These are phyloP conservation scores for Notocelia uddmanniana DNA, from an alignment of 2,888 invertebrate genomes.

Conservation along the genomic window DNA sequence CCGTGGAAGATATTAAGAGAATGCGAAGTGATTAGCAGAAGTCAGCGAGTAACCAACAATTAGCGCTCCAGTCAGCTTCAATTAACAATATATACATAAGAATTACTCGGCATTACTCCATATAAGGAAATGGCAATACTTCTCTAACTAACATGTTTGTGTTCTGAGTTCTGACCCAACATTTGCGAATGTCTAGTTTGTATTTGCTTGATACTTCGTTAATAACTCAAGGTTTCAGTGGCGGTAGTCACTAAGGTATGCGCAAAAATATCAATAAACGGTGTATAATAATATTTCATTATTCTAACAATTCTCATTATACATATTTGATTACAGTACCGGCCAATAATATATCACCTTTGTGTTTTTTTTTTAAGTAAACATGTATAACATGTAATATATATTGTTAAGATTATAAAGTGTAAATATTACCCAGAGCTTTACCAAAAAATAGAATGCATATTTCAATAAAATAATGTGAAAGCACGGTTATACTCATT, in stretches of 20 bases:
- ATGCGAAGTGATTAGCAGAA: conserved; percentile 69
- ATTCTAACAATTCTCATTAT: too few relatives aligned
- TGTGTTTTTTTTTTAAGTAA: too few relatives aligned
- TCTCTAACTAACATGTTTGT: conserved; percentile 55
- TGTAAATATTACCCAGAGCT: too few relatives aligned
- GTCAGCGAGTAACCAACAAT: conserved; percentile 65
- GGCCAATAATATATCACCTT: too few relatives aligned
- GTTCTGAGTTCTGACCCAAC: conserved; percentile 31
- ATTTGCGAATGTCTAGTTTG: conserved; percentile 30
- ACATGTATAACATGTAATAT: too few relatives aligned
- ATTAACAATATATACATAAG: conserved; percentile 59
- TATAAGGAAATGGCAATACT: conserved; percentile 62
- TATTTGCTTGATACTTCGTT: conserved; percentile 37
- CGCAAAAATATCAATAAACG: neutral
- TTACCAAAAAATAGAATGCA: too few relatives aligned
- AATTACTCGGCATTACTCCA: conserved; percentile 49
- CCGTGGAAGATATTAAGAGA: conserved; percentile 57
- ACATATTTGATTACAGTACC: too few relatives aligned
- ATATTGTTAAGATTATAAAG: too few relatives aligned
- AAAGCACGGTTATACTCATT: too few relatives aligned
- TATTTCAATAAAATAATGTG: too few relatives aligned
- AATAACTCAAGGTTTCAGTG: conserved; percentile 29
- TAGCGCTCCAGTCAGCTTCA: conserved; percentile 66
- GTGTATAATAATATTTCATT: too few relatives aligned
- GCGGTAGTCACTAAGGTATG: neutral